Percentiles rank a stretch among this genome's conserved stretches.
Evolutionary conservation across 2,888 invertebrate genomes (phyloP).

Genomic region (Octonoba sinensis): DNA sequence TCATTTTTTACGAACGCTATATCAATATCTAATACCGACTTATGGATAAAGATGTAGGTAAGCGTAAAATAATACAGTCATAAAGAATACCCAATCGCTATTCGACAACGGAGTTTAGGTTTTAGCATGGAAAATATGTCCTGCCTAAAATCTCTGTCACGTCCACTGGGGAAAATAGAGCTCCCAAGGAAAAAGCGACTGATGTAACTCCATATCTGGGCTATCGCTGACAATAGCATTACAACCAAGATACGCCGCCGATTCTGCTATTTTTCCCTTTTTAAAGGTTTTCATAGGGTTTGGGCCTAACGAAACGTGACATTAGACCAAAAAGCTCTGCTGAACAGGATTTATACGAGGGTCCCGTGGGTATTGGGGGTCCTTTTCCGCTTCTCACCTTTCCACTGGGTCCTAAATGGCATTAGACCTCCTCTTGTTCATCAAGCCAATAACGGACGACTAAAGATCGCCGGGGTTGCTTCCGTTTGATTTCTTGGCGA

Average conservation of each 20-base stretch:
- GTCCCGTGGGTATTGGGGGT: conserved; percentile 21
- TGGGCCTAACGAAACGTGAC: conserved; percentile 46
- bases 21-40: too few species aligned
- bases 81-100: too few species aligned
- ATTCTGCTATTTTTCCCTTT: conserved; percentile 47
- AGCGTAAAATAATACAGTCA: too few species aligned
- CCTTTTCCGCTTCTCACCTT: conserved; percentile 62
- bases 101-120: too few species aligned
- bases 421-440: conserved; percentile 61
- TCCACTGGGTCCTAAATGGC: conserved; percentile 56
- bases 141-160: conserved; percentile 25
- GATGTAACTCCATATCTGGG: conserved; percentile 35
- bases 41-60: too few species aligned
- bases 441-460: conserved; percentile 61
- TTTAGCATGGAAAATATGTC: too few species aligned
- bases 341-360: conserved; percentile 45
- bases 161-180: not conserved
- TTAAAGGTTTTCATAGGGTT: conserved; percentile 44
- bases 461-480: conserved; percentile 39
- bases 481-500: conserved; percentile 45
- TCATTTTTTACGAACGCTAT: too few species aligned
- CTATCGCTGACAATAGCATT: conserved; percentile 59
- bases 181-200: conserved; percentile 1
- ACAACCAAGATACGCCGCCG: conserved; percentile 22
- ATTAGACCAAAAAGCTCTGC: conserved; percentile 57